These are phyloP conservation scores for Leucophenga varia DNA, from an alignment of 1,140 invertebrate genomes.

Conservation along the genomic window DNA sequence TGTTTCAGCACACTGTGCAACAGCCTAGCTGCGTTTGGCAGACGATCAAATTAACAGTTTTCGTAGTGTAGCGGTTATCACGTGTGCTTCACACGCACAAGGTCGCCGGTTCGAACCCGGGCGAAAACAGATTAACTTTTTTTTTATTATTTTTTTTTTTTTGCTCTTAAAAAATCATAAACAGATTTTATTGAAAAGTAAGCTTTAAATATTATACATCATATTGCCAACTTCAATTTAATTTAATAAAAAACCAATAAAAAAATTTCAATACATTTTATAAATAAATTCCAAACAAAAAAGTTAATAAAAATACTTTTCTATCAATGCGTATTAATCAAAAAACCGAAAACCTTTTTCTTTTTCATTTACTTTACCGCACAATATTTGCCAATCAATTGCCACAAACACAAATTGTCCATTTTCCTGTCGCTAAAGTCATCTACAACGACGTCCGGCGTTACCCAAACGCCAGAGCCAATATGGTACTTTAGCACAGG, in stretches of 20 bases:
- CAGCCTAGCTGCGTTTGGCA: too few species aligned
- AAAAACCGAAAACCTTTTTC: conserved; percentile 38
- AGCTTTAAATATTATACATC: too few species aligned
- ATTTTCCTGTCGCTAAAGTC: conserved; percentile 51
- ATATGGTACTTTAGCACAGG: conserved; percentile 39
- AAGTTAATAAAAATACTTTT: conserved; percentile 14
- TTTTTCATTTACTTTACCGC: conserved; percentile 33
- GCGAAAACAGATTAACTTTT: conserved; percentile 59
- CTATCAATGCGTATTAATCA: conserved; percentile 44
- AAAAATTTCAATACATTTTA: too few species aligned
- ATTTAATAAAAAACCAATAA: too few species aligned
- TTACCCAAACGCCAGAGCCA: neutral
- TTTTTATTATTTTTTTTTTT: conserved; percentile 19
- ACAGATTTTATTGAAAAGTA: too few species aligned
- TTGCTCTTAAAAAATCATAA: too few species aligned
- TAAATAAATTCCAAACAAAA: too few species aligned
- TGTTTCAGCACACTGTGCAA: too few species aligned
- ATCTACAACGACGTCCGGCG: conserved; percentile 6
- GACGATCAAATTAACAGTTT: too few species aligned
- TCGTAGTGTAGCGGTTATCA: conserved; percentile 63
- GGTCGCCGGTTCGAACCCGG: conserved; percentile 66
- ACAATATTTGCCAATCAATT: conserved; percentile 56
- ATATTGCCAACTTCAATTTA: too few species aligned
- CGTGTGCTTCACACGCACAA: conserved; percentile 63
- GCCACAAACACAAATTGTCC: conserved; percentile 55